Conservation (phyloP, 2,888 invertebrate species). For the Isotomurus palustris region DNA sequence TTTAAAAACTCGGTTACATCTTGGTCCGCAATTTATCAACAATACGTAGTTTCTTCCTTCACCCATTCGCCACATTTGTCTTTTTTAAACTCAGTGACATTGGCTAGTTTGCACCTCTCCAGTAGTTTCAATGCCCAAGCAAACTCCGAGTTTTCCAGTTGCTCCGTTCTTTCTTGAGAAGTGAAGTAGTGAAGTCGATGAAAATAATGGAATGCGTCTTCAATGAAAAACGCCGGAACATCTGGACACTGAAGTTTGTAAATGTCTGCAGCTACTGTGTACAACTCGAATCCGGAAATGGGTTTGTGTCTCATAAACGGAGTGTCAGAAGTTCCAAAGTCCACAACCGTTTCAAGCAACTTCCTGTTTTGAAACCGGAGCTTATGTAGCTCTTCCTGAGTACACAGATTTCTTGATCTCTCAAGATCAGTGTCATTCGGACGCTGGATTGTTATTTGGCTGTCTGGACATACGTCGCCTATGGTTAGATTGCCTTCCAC, state of each 20-base stretch:
- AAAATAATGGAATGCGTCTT: constrained; percentile 11
- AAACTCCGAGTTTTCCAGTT: constrained; percentile 5
- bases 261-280: background rate
- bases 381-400: no score
- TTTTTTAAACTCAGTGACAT: no score
- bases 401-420: no score
- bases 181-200: constrained; percentile 9
- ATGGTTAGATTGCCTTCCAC: no score
- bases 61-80: constrained; percentile 21
- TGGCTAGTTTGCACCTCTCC: no score
- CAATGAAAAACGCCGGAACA: constrained; percentile 12
- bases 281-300: constrained; percentile 13
- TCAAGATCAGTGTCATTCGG: no score
- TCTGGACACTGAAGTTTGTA: constrained; percentile 15
- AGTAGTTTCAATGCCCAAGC: constrained; percentile 21
- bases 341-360: no score
- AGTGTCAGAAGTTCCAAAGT: no score
- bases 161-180: constrained; percentile 12
- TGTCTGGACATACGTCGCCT: no score
- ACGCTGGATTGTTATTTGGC: no score
- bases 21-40: background rate
- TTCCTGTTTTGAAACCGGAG: no score
- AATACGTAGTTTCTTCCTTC: background rate
- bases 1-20: background rate
- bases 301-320: no score